phyloP scores from a whole-genome alignment of 1,140 invertebrate species.

The Stegodyphus mimosarum region DNA sequence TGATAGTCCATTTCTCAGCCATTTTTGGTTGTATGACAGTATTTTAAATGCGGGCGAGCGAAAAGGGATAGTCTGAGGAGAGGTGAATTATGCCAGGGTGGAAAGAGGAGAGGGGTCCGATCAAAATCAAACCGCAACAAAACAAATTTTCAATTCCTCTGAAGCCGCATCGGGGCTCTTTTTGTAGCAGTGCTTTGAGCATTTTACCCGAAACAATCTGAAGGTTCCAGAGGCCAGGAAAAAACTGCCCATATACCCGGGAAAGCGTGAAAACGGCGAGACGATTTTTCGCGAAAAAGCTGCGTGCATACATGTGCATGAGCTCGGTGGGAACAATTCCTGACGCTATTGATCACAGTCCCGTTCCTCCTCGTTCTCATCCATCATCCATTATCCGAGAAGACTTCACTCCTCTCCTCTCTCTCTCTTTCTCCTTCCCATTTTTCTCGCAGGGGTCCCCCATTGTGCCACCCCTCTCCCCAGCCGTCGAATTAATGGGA shows the following conservation, averaged over 20 bases:
- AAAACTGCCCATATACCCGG: conserved; percentile 25
- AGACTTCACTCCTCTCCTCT: conserved; percentile 49
- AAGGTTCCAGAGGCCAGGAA: conserved; percentile 3
- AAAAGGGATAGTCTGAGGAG: neutral
- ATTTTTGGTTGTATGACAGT: conserved; percentile 3
- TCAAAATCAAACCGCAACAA: conserved; percentile 48
- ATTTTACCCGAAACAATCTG: conserved; percentile 54
- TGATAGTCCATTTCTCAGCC: conserved; percentile 27
- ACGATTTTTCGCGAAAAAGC: conserved; percentile 59
- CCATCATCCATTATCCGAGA: conserved; percentile 59
- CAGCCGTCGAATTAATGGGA: conserved; percentile 53
- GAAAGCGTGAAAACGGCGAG: conserved; percentile 57
- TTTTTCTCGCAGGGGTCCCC: conserved; percentile 39
- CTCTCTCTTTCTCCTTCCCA: conserved; percentile 30
- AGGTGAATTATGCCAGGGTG: neutral
- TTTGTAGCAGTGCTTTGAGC: neutral
- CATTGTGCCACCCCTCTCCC: conserved; percentile 26
- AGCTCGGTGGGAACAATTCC: conserved; percentile 54
- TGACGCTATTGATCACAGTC: conserved; percentile 58
- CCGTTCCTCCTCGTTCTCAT: conserved; percentile 44
- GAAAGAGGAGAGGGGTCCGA: neutral
- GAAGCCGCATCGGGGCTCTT: neutral
- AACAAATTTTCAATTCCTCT: conserved; percentile 57
- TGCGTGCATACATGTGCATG: conserved; percentile 49
- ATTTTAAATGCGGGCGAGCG: conserved; percentile 21